Evolutionary conservation across 2,888 invertebrate species (phyloP).

Genomic region (Pollenia amentaria): DNA sequence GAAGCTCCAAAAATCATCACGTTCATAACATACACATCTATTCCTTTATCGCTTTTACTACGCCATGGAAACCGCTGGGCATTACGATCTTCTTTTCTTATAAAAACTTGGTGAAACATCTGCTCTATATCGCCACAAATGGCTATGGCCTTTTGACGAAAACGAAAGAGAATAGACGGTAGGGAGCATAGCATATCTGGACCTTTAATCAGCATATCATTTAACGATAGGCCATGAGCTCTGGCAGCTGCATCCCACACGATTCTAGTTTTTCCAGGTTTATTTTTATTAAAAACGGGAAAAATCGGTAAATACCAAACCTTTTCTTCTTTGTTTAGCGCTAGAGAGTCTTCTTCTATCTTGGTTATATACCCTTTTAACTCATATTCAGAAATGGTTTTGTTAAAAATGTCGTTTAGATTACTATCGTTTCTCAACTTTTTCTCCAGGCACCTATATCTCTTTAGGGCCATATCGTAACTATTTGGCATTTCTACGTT

Average conservation of each 20-base stretch:
- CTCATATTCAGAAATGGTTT: conserved; percentile 29
- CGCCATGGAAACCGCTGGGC: conserved; percentile 59
- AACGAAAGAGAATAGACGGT: conserved; percentile 2
- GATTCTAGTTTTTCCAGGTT: conserved; percentile 31
- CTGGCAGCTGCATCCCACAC: conserved; percentile 62
- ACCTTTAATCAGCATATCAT: conserved; percentile 51
- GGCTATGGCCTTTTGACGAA: conserved; percentile 33
- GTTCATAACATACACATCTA: not conserved
- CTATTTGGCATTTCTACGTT: conserved; percentile 10
- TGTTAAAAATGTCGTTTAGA: conserved; percentile 13
- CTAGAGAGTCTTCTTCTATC: not conserved
- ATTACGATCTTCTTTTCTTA: conserved; percentile 49
- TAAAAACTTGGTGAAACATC: conserved; percentile 57
- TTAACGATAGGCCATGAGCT: conserved; percentile 42
- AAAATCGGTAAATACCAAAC: conserved; percentile 26
- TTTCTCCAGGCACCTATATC: not conserved
- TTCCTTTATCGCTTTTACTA: not conserved
- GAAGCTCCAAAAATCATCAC: conserved; percentile 39
- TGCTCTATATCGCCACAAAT: conserved; percentile 55
- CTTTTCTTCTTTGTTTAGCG: conserved; percentile 10
- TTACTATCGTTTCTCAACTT: conserved; percentile 14
- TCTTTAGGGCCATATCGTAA: not conserved
- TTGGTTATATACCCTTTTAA: conserved; percentile 24
- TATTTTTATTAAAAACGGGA: conserved; percentile 15
- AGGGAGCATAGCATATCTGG: conserved; percentile 44